Base-by-base conservation (phyloP, 2,888 invertebrate species). In the Lasiommata megera region DNA sequence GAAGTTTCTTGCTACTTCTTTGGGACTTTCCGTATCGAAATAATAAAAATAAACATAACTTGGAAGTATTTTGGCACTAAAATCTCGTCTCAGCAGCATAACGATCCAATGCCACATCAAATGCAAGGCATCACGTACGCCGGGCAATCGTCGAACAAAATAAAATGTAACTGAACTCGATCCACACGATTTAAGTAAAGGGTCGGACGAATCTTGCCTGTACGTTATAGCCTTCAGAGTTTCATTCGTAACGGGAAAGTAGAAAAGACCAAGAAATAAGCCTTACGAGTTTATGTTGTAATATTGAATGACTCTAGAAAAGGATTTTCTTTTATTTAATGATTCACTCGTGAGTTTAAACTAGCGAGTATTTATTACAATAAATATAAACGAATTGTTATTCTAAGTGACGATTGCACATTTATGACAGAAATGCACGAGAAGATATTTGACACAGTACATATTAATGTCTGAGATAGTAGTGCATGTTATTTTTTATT, bases 181-280 rank as follows among this genome's bases (percentile, higher is more conserved):
- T 74, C 63, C 67, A 69, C 65, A 69, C 77, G 69, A 75, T 73
- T 75, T 74, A 75, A 71, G 71, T 69, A 73, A 75, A 75, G 73
- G 75, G 74, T 73, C 73, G 68, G 61, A 64, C 62, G 68, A 72
- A 64, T 67, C 67, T 60, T 56, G 66, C 62, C 69, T 73, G 73
- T 72, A 68, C 67, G 69, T 77, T 73, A 76, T 72, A 55, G 74
- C 70, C 66, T 66, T 58, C 47, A 58, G 56, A 60, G 61, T 66
- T 66, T 63, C 56, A 60, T 60, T 60, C 54, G 56, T 44, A 43
- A 58, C 54, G 58, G 54, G 53, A 61, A 61, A 61, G 36, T 59
- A 48, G 56, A 55, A 63, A 63, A 54, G 53, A 53, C 56, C 51
- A 48, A 54, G 55, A 54, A 62, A 60, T 62, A 60, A 60, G 54